phyloP scores from a whole-genome alignment of 2,888 invertebrate species.

The Cordilura impudica region DNA sequence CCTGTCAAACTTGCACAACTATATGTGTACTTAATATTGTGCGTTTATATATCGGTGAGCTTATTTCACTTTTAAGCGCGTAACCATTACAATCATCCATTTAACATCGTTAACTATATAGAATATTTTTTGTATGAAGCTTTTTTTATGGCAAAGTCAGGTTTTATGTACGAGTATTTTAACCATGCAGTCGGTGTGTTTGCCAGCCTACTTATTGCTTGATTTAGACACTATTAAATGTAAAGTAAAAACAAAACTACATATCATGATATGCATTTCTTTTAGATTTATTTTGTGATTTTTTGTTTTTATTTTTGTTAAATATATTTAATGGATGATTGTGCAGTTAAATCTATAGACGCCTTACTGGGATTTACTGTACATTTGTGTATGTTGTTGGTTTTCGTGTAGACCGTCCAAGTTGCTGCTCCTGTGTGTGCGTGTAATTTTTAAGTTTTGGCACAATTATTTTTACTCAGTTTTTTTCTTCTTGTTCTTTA shows the following conservation, averaged over 20 bases:
- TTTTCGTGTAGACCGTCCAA: slow-evolving; percentile 31
- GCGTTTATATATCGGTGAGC: not conserved
- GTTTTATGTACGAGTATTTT: slow-evolving; percentile 13
- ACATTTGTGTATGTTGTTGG: not conserved
- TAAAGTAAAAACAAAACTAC: slow-evolving; percentile 38
- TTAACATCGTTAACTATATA: slow-evolving; percentile 55
- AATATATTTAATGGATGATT: slow-evolving; percentile 51
- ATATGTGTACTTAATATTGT: not conserved
- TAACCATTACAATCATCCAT: slow-evolving; percentile 46
- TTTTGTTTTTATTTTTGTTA: slow-evolving; percentile 26
- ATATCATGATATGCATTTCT: slow-evolving; percentile 46
- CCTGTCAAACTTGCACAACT: not conserved
- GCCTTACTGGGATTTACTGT: slow-evolving; percentile 35
- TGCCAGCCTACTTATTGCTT: slow-evolving; percentile 21
- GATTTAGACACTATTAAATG: slow-evolving; percentile 49
- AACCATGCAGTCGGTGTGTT: not conserved
- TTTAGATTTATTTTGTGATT: not conserved
- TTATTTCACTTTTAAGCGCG: slow-evolving; percentile 56
- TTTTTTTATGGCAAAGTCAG: slow-evolving; percentile 22
- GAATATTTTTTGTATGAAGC: slow-evolving; percentile 28
- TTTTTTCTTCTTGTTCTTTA: not conserved
- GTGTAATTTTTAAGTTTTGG: slow-evolving; percentile 17
- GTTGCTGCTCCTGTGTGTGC: not conserved
- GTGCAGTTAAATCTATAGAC: slow-evolving; percentile 36
- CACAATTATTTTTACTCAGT: slow-evolving; percentile 2